These are phyloP conservation scores for Ecdyonurus torrentis DNA, from an alignment of 2,888 invertebrate species.

Conservation along the genomic window DNA sequence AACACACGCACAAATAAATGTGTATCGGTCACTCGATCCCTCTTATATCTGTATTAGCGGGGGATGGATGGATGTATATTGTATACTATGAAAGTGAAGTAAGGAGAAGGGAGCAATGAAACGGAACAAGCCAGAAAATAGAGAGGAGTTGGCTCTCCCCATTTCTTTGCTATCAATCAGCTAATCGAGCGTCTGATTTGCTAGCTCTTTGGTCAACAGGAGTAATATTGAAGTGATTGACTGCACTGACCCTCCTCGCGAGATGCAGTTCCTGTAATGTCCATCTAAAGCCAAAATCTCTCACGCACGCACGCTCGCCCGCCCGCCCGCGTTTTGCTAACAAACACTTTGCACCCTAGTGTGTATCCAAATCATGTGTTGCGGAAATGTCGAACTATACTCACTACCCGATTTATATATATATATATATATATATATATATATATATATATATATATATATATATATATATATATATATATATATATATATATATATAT, in stretches of 20 bases:
- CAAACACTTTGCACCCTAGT: too few relatives aligned
- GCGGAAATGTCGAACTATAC: background rate
- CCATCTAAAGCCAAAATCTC: background rate
- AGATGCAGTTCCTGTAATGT: background rate
- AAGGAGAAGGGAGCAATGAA: background rate
- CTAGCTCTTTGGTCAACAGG: background rate
- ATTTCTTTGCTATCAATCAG: background rate
- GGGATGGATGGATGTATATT: background rate
- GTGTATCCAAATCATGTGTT: background rate
- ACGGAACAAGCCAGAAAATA: too few relatives aligned
- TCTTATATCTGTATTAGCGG: background rate
- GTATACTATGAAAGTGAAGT: background rate
- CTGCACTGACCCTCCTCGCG: background rate
- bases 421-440: too few relatives aligned
- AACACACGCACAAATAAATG: background rate
- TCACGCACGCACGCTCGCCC: too few relatives aligned
- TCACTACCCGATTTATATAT: too few relatives aligned
- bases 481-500: too few relatives aligned
- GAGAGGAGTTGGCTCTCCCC: background rate
- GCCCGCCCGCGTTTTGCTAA: background rate
- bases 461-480: too few relatives aligned
- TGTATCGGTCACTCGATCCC: background rate
- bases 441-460: too few relatives aligned
- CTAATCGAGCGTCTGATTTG: constrained; percentile 1
- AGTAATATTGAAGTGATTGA: background rate